phyloP scores from a whole-genome alignment of 2,888 invertebrate species.

The Germaria angustata region DNA sequence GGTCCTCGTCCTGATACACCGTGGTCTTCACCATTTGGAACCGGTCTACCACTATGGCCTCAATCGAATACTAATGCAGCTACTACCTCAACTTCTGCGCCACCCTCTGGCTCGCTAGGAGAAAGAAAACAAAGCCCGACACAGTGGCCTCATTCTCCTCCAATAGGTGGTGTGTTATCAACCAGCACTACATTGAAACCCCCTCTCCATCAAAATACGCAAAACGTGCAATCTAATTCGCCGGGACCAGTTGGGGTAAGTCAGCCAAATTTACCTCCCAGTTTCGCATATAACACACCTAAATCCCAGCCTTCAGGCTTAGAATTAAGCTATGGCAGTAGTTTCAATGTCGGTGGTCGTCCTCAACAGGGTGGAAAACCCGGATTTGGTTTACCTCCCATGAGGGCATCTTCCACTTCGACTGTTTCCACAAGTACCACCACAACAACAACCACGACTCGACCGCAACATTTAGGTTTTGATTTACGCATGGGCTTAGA shows the following conservation, averaged over 20 bases:
- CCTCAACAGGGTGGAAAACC: conserved; percentile 69
- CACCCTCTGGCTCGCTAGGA: not conserved
- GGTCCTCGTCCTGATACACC: conserved; percentile 78
- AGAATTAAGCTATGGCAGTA: conserved; percentile 76
- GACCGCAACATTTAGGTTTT: conserved; percentile 60
- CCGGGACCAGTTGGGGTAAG: conserved; percentile 47
- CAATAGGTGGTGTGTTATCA: conserved; percentile 30
- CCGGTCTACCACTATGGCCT: conserved; percentile 68
- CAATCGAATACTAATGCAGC: conserved; percentile 13
- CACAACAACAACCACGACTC: conserved; percentile 69
- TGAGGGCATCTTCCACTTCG: conserved; percentile 68
- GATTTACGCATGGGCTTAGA: conserved; percentile 70
- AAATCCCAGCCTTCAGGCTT: conserved; percentile 76
- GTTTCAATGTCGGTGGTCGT: conserved; percentile 55
- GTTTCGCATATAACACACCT: conserved; percentile 73
- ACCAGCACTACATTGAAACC: conserved; percentile 35
- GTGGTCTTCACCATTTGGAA: conserved; percentile 73
- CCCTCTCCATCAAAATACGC: conserved; percentile 28
- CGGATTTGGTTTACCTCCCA: conserved; percentile 71
- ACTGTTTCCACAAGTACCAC: conserved; percentile 68
- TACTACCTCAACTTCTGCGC: not conserved
- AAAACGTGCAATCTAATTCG: conserved; percentile 40
- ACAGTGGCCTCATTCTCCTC: conserved; percentile 42
- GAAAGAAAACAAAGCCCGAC: conserved; percentile 18
- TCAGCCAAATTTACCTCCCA: conserved; percentile 71